phyloP scores from a whole-genome alignment of 2,113 vertebrate species.

The Rhombomys opimus region DNA sequence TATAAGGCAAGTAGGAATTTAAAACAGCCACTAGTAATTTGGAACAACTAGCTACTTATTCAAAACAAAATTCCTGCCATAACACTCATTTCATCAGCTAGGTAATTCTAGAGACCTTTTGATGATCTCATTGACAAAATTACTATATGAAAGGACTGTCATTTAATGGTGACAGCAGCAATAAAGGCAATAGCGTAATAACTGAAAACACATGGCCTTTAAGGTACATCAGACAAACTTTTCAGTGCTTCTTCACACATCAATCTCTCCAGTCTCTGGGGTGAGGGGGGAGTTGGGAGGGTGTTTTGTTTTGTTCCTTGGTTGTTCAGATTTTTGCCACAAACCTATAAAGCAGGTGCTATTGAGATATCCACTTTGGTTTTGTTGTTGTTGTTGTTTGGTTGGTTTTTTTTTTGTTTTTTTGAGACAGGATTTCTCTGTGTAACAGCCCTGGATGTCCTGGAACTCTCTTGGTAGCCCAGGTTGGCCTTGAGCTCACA shows the following conservation, averaged over 20 bases:
- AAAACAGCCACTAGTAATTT: background rate
- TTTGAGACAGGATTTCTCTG: too few species aligned
- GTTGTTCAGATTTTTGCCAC: background rate
- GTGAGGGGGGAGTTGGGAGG: too few species aligned
- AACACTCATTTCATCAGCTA: background rate
- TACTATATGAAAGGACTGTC: background rate
- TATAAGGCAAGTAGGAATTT: background rate
- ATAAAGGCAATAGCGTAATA: background rate
- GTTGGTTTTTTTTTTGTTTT: too few species aligned
- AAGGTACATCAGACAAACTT: background rate
- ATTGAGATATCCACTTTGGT: background rate
- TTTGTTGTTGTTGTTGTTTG: too few species aligned
- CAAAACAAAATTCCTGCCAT: background rate
- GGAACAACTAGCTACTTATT: background rate
- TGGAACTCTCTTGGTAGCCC: too few species aligned
- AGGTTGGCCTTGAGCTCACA: too few species aligned
- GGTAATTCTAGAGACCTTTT: background rate
- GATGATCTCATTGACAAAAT: background rate
- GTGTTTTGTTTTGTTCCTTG: too few species aligned
- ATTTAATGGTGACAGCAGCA: background rate
- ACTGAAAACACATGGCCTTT: background rate
- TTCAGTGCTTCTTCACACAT: constrained; percentile 4
- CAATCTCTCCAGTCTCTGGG: background rate
- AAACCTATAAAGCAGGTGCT: background rate
- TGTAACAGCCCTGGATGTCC: too few species aligned